Evolutionary conservation across 2,113 vertebrate genomes (phyloP).

Genomic region (Esox niger): DNA sequence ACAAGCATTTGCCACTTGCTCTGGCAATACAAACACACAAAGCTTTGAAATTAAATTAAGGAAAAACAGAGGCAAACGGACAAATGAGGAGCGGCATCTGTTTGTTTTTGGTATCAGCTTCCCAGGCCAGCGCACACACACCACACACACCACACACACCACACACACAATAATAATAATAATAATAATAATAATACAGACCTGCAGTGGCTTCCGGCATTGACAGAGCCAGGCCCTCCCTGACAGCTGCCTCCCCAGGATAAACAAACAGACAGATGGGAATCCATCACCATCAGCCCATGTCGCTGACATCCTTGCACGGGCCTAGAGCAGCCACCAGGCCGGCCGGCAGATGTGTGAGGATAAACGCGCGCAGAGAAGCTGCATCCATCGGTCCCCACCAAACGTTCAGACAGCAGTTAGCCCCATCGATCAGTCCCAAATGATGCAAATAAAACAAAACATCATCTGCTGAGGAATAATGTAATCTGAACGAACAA

Average conservation of each 20-base stretch:
- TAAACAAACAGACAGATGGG: slow-evolving; percentile 16
- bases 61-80: too few species aligned
- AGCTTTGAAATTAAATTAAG: too few species aligned
- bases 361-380: slow-evolving; percentile 9
- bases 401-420: neutral
- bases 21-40: too few species aligned
- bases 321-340: neutral
- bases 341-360: too few species aligned
- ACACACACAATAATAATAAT: too few species aligned
- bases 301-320: slow-evolving; percentile 16
- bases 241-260: neutral
- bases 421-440: neutral
- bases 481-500: slow-evolving; percentile 10
- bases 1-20: too few species aligned
- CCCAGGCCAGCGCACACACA: neutral
- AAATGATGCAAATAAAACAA: neutral
- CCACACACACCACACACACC: neutral
- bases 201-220: neutral
- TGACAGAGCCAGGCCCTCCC: neutral
- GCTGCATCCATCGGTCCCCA: slow-evolving; percentile 16
- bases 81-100: too few species aligned
- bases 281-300: slow-evolving; percentile 5
- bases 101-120: too few species aligned
- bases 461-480: slow-evolving; percentile 6
- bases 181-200: neutral